Conservation (phyloP, 2,888 invertebrate genomes). For the Rosalia funebris region DNA sequence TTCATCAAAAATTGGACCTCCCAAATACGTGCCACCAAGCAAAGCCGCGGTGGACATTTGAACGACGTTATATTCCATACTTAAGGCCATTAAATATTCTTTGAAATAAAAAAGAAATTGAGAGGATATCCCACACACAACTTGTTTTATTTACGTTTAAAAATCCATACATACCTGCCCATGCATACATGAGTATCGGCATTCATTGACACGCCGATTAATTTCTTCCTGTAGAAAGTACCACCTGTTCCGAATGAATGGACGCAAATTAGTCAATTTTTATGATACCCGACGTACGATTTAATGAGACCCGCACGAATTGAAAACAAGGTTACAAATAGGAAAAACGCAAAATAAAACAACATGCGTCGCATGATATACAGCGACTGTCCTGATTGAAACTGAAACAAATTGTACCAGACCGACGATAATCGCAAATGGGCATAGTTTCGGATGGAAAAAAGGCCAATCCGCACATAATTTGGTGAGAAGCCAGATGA, state of each 20-base stretch:
- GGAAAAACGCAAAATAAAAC: conserved; percentile 1
- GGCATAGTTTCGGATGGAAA: background rate
- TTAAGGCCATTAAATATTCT: no score
- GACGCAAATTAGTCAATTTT: background rate
- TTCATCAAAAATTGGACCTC: no score
- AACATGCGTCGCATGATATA: background rate
- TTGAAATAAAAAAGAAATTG: no score
- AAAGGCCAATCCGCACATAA: conserved; percentile 4
- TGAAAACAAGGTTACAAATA: background rate
- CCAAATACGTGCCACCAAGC: no score
- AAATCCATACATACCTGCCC: no score
- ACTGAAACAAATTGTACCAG: background rate
- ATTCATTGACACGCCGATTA: background rate
- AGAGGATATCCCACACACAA: no score
- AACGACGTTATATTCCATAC: no score
- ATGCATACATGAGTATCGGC: background rate
- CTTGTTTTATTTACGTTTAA: no score
- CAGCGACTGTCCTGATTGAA: background rate
- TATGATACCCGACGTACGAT: background rate
- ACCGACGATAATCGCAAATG: conserved; percentile 10
- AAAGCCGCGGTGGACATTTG: no score
- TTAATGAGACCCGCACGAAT: background rate
- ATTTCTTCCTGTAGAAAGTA: background rate
- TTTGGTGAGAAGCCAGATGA: conserved; percentile 14
- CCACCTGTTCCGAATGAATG: background rate